Conservation (phyloP, 2,113 vertebrate genomes). For the Pterocles orientalis region DNA sequence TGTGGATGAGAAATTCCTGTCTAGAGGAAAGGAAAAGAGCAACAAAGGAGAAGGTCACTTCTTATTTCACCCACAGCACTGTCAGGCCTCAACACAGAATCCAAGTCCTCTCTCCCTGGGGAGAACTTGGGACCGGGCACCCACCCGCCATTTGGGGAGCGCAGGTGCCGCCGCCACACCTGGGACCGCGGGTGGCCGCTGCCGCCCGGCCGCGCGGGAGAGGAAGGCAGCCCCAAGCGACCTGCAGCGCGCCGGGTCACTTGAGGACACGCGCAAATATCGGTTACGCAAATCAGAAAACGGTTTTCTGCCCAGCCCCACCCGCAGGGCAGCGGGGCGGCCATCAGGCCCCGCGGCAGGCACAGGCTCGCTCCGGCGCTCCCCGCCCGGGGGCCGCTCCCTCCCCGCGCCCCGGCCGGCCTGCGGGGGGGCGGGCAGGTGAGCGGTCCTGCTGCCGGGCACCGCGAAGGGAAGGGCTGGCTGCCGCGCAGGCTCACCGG, state of each 20-base stretch:
- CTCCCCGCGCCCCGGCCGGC: background rate
- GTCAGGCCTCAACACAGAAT: background rate
- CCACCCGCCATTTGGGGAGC: background rate
- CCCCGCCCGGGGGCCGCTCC: background rate
- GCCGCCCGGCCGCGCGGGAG: background rate
- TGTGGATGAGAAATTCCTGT: background rate
- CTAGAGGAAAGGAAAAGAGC: background rate
- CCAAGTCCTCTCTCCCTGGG: accelerated
- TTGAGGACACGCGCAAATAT: background rate
- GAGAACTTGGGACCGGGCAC: accelerated
- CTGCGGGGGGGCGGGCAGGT: background rate
- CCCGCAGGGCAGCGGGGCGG: background rate
- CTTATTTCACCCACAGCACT: accelerated
- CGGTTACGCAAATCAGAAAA: slow-evolving; percentile 30
- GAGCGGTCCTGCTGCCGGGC: background rate
- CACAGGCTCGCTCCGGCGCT: background rate
- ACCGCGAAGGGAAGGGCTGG: background rate
- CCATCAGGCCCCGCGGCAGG: background rate
- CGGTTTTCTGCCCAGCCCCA: background rate
- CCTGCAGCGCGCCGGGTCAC: slow-evolving; percentile 11
- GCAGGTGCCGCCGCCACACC: background rate
- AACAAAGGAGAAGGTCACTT: background rate
- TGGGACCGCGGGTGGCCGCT: background rate
- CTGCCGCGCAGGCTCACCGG: background rate
- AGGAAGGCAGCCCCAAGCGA: background rate